Evolutionary conservation across 2,113 vertebrate species (phyloP).

Genomic region (Emydura subglobosa): DNA sequence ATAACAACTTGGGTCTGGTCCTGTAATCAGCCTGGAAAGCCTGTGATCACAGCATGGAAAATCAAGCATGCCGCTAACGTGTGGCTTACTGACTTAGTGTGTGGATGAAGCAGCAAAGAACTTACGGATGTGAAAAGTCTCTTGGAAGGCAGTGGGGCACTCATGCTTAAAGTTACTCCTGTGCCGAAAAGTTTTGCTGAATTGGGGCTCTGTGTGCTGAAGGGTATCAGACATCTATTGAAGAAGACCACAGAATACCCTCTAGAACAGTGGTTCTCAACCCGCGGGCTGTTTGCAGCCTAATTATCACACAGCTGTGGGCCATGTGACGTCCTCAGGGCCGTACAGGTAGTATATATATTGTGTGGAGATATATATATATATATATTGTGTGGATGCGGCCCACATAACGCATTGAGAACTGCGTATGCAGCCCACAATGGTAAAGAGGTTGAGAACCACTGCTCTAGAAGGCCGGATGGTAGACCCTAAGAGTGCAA

Average conservation of each 20-base stretch:
- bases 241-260: not conserved
- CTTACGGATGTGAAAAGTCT: not conserved
- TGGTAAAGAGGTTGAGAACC: too few relatives aligned
- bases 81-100: not conserved
- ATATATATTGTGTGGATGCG: too few relatives aligned
- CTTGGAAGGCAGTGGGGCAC: not conserved
- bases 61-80: rapidly evolving
- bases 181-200: not conserved
- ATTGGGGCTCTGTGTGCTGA: not conserved
- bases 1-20: not conserved
- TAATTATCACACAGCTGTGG: too few relatives aligned
- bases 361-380: too few relatives aligned
- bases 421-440: too few relatives aligned
- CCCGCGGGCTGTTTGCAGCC: too few relatives aligned
- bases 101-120: not conserved
- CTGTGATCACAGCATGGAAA: not conserved
- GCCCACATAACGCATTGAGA: too few relatives aligned
- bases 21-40: not conserved
- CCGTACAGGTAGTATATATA: too few relatives aligned
- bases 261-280: too few relatives aligned
- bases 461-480: not conserved
- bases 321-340: too few relatives aligned
- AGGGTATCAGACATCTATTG: not conserved
- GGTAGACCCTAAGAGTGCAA: not conserved
- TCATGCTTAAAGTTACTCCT: not conserved